Base-by-base conservation (phyloP, 2,888 invertebrate species). In the Bhutanitis thaidina region DNA sequence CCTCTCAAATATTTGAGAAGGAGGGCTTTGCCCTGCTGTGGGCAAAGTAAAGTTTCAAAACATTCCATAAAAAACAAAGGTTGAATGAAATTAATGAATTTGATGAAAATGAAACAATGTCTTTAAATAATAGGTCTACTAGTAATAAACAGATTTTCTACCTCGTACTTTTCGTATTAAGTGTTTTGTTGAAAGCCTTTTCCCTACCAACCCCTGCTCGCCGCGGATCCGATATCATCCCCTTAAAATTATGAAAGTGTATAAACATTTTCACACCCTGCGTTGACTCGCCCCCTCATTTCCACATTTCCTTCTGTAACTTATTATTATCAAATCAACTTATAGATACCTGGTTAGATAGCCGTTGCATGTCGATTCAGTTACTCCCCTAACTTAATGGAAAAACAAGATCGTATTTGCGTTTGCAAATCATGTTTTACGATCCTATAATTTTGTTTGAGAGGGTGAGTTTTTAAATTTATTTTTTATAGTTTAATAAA, bases 261-360 rank as follows among this genome's bases (percentile, higher is more conserved):
- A 87, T 87, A 85, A 87, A 89, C 85, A 87, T 87, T 88, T 85
- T 87, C 86, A 85, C 88, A 82, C 87, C 87, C 86, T 69, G 61
- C 61, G 61, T 61, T 58, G 39, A 43, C 44, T 55, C 69, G 65
- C 80, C 82, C 84, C 77, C 69, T 76, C 71, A 76, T 84, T 85
- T 82, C 76, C 78, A 73, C 77, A 72, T 77, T 83, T 79, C 66
- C 78, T 70, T 69, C 70, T 74, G 75, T 68, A 82, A 79, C 75
- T 86, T 87, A 88, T 89, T 89, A 88, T 88, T 88, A 89, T 89
- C 86, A 84, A 89, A 89, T 88, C 87, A 88, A 76, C 76, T 69
- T 80, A 83, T 80, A 81, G 85, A 86, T 86, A 87, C 79, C 75
- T 79, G 77, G 58, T 59, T 78, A 71, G 83, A 85, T 84, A 86